Conservation (phyloP, 2,888 invertebrate genomes). For the Tipula unca region DNA sequence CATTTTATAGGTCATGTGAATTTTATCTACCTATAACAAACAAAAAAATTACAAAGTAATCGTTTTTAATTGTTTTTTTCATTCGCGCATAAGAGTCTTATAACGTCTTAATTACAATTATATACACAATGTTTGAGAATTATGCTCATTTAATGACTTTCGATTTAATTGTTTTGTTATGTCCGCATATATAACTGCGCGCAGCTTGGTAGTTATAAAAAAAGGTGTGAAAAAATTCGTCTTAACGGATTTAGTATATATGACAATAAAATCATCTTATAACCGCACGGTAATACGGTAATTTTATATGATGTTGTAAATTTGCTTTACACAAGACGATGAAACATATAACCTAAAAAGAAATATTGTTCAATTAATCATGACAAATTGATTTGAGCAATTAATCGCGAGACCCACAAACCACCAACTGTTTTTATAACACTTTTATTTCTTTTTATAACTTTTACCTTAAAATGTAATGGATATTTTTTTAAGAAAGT, state of each 20-base stretch:
- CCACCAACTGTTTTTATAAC: not conserved
- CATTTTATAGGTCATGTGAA: not conserved
- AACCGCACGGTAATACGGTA: not conserved
- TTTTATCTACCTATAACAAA: not conserved
- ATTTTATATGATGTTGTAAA: not conserved
- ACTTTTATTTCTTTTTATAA: not conserved
- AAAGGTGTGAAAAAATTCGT: not conserved
- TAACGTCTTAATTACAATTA: not conserved
- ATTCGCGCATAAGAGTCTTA: not conserved
- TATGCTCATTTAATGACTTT: not conserved
- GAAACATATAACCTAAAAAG: not conserved
- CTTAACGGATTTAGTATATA: not conserved
- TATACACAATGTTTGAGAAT: not conserved
- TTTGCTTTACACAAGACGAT: not conserved
- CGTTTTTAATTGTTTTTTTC: not conserved
- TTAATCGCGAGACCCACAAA: not conserved
- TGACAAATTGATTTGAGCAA: not conserved
- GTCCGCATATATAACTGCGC: constrained; percentile 2
- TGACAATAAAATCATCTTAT: not conserved
- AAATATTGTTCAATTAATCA: not conserved
- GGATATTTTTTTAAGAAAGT: not conserved
- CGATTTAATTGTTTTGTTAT: constrained; percentile 8
- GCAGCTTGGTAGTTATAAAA: not conserved
- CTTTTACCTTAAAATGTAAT: not conserved
- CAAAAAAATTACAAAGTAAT: not conserved